Base-by-base conservation (phyloP, 2,888 invertebrate genomes). In the Philereme transversata region DNA sequence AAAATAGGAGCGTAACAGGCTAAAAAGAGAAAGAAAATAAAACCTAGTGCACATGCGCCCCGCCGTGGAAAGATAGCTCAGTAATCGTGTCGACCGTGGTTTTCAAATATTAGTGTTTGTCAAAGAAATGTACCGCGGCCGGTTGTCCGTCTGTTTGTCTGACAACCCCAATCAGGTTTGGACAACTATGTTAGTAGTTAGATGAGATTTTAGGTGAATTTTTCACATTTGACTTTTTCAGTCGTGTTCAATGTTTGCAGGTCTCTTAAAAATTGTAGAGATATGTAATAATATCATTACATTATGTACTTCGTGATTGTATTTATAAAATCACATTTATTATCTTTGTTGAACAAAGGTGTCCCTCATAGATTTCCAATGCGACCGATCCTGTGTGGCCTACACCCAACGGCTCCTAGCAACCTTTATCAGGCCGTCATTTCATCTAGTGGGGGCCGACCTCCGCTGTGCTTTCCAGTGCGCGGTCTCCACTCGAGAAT, bases 31-130 rank as follows among this genome's bases (percentile, higher is more conserved):
- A 46, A 48, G 11, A 54, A 49, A 55, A 50, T 43, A 56, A 50
- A 51, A 40, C 35, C 35, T 45, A 58, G 48, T 41, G 51, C 57
- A 57, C 60, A 64, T 54, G 64, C 60, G 64, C 60, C 35, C 22
- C 60, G 64, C 60, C 35, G 34, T 49, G 54, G 62, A 60, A 78
- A 81, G 79, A 83, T 82, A 76, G 78, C 77, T 74, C 73, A 78
- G 81, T 86, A 85, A 88, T 85, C 83, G 84, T 72, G 75, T 73
- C 75, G 75, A 76, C 76, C 80, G 80, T 53, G 78, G 83, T 79
- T 86, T 84, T 84, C 89, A 90, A 90, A 90, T 90, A 90, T 90
- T 90, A 85, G 87, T 90, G 86, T 90, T 90, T 90, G 90, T 77
- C 88, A 90, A 90, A 90, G 90, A 90, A 89, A 85, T 85, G 75